Percentiles rank a stretch among this genome's conserved stretches.
phyloP scores from a whole-genome alignment of 53 echinoderm and acorn worm species.

The Holothuria leucospilota region DNA sequence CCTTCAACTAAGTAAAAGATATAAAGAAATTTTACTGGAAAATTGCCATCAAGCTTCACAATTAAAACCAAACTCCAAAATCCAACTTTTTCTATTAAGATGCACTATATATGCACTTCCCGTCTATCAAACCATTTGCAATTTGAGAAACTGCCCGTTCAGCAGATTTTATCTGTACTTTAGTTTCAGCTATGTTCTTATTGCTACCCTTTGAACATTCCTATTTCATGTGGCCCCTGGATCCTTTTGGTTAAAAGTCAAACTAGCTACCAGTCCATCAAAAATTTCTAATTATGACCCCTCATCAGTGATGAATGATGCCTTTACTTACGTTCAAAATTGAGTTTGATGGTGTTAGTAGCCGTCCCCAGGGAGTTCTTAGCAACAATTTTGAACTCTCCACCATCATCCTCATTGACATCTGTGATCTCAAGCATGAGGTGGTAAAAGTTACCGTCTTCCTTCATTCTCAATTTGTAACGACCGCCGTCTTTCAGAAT shows the following conservation, averaged over 20 bases:
- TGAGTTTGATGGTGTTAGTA: conserved; percentile 98
- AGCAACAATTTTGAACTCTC: conserved; percentile 93
- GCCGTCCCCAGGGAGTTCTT: conserved; percentile 91
- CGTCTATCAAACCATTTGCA: too few relatives aligned
- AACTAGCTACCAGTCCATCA: too few relatives aligned
- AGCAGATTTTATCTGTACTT: not conserved
- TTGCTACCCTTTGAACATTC: too few relatives aligned
- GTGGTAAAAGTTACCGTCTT: conserved; percentile 83
- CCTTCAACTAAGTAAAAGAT: too few relatives aligned
- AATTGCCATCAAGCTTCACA: too few relatives aligned
- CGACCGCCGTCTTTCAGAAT: conserved; percentile 83
- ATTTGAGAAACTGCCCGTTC: too few relatives aligned
- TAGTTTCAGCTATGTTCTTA: not conserved
- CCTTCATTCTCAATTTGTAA: conserved; percentile 55
- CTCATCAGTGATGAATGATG: not conserved
- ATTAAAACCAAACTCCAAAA: too few relatives aligned
- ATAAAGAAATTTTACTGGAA: too few relatives aligned
- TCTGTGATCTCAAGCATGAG: conserved; percentile 89
- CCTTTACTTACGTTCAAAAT: conserved; percentile 85
- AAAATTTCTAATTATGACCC: not conserved
- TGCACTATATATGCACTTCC: too few relatives aligned
- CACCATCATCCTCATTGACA: conserved; percentile 86
- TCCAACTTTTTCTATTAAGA: too few relatives aligned
- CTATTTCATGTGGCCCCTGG: too few relatives aligned
- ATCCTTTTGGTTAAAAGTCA: too few relatives aligned